Evolutionary conservation across 1,140 invertebrate species (phyloP), one percentile per base, ranked within the genome.

Genomic region (Cheumatopsyche charites): DNA sequence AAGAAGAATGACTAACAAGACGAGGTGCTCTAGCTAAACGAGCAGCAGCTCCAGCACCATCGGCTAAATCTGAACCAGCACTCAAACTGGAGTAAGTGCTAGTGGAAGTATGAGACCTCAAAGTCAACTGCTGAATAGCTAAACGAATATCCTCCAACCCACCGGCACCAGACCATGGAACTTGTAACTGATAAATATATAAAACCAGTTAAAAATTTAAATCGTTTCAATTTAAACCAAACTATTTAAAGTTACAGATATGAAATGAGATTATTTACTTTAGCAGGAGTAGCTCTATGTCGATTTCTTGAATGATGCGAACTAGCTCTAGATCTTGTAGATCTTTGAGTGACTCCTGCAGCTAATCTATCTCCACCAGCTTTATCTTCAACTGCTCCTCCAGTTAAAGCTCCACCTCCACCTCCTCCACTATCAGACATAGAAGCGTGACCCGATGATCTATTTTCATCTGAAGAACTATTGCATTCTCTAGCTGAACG

Each of bases 361-460:
- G 88, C 89, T 42, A 89, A 80, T 58, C 89, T 85, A 77, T 92
- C 87, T 84, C 90, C 77, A 90, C 90, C 47, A 89, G 90, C 7
- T 90, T 87, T 72, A 88, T 87, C 66, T 89, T 88, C 29, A 88
- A 83, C 61, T 85, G 85, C 36, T 82, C 79, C 36, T 82, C 82
- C 67, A 87, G 82, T 75, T 87, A 86, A 71, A 87, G 88, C 29
- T 82, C 80, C 25, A 67, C 88, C 90, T 66, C 86, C 87, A 72
- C 87, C 90, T 15, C 87, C 90, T 0, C 90, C 90, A 43, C 90
- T 91, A 78, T 95, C 93, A 36, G 93, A 94, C 93, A 95, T 94
- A 74, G 91, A 93, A n/a, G 93, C 93, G 80, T 95, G 93, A 0
- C 93, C 93, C 0, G 93, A 94, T 13, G 93, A 94, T 25, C 92